These are phyloP conservation scores for Pemphigus obesinymphae DNA, from an alignment of 1,140 invertebrate genomes.

Conservation along the genomic window DNA sequence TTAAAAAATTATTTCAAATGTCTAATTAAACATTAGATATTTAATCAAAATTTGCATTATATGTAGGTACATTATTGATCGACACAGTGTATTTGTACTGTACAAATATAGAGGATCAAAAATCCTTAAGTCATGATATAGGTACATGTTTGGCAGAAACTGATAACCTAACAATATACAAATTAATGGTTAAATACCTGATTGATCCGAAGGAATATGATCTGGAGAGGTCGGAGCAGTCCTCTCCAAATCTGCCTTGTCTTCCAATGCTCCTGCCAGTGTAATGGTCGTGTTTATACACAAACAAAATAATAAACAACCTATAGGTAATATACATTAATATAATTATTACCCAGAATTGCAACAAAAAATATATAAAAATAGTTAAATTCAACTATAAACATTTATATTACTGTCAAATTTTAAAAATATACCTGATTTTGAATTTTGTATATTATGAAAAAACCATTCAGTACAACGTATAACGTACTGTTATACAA, in stretches of 20 bases:
- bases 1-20: neutral
- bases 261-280: conserved; percentile 34
- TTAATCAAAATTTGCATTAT: neutral
- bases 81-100: too few species aligned
- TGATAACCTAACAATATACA: neutral
- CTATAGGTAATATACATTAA: too few species aligned
- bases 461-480: neutral
- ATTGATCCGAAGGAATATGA: conserved; percentile 20
- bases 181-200: neutral
- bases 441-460: neutral
- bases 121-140: neutral
- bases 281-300: neutral
- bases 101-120: neutral
- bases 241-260: conserved; percentile 39
- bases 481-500: neutral
- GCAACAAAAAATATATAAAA: too few species aligned
- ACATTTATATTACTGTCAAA: neutral
- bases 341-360: too few species aligned
- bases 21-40: neutral
- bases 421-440: neutral
- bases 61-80: neutral
- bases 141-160: neutral
- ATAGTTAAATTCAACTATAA: too few species aligned
- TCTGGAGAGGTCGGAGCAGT: conserved; percentile 34
- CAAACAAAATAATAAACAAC: neutral